Evolutionary conservation across 2,888 invertebrate species (phyloP), one percentile per base, ranked within the genome.

Genomic region (Anticlea derivata): DNA sequence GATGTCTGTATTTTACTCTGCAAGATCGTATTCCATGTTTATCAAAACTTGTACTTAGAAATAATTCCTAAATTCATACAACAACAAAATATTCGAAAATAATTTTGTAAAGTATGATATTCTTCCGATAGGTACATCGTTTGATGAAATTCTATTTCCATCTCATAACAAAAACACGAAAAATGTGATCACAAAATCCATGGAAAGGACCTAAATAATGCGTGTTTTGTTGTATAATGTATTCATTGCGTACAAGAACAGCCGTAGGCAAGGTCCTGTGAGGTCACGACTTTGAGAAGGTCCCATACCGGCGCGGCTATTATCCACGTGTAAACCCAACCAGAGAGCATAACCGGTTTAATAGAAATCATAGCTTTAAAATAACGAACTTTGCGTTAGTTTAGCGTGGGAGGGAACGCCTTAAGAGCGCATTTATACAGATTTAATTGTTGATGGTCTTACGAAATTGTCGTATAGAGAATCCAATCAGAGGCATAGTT

Each of bases 221-320:
- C 51, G 50, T 57, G 45, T 51, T 58, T 53, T 57, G 51, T 53
- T 59, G 50, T 44, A 38, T 37, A 41, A 41, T 37, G 51, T 58
- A 60, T 60, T 54, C 48, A 54, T 50, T 64, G 62, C 60, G 65
- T 67, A 55, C 63, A 65, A 63, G 61, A 70, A 62, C 58, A 60
- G 78, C 83, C 74, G 60, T 64, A 77, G 83, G 84, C 86, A 78
- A 83, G 81, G 83, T 78, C 75, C 78, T 70, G 64, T 66, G 78
- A 79, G 87, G 84, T 87, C 86, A 87, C 86, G 86, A 86, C 84
- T 86, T 81, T 80, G 80, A 77, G 79, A 83, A 83, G 83, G 80
- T 79, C 79, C 77, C 68, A 72, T 85, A 83, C 83, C 83, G 80
- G 79, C 83, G 77, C 70, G 63, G 52, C 63, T 68, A 71, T 73